These are phyloP conservation scores for Chrysolina americana DNA, from an alignment of 2,888 invertebrate species.

Conservation along the genomic window DNA sequence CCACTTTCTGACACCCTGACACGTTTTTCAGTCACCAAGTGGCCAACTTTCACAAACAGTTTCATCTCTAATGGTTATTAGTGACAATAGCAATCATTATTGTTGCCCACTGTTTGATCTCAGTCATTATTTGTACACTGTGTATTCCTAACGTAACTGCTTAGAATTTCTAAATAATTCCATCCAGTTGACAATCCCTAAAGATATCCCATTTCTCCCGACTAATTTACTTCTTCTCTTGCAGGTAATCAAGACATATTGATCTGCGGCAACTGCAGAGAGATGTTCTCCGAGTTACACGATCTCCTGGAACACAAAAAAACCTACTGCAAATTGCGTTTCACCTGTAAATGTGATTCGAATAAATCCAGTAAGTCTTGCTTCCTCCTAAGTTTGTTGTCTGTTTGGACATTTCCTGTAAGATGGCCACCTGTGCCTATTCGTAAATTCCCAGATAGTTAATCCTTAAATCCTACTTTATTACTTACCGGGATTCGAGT, in stretches of 20 bases:
- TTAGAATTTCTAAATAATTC: neutral
- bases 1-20: no score
- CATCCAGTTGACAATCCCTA: neutral
- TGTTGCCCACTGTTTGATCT: no score
- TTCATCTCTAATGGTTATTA: no score
- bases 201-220: neutral
- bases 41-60: no score
- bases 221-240: slow-evolving; percentile 53
- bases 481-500: slow-evolving; percentile 41
- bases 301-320: slow-evolving; percentile 83
- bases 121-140: no score
- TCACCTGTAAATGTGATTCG: slow-evolving; percentile 79
- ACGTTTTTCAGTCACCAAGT: no score
- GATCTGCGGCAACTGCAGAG: slow-evolving; percentile 83
- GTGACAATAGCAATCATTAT: no score
- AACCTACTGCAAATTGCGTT: slow-evolving; percentile 79
- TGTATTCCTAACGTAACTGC: no score
- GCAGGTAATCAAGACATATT: slow-evolving; percentile 81
- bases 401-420: slow-evolving; percentile 24
- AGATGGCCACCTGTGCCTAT: slow-evolving; percentile 61
- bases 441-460: slow-evolving; percentile 60
- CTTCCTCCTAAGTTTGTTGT: slow-evolving; percentile 38
- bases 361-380: slow-evolving; percentile 72
- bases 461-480: slow-evolving; percentile 56
- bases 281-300: slow-evolving; percentile 80